Base-by-base conservation (phyloP, 53 echinoderm and acorn worm species). In the Henricia sp. region DNA sequence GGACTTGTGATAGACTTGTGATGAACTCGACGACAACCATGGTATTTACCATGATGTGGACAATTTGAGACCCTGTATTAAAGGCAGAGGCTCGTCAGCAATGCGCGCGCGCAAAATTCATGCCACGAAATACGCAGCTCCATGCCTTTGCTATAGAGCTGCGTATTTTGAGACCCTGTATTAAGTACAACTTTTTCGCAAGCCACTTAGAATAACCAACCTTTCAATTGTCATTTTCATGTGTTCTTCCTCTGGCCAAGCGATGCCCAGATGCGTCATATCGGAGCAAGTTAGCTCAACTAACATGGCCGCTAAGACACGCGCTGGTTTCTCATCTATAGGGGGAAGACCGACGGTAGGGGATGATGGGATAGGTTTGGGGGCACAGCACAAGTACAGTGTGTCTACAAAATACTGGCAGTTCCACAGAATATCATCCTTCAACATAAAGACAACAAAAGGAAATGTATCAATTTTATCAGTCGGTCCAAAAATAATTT, bases 161-260 rank as follows among this genome's bases (percentile, higher is more conserved):
- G n/a, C n/a, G n/a, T n/a, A n/a, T n/a, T n/a, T n/a, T n/a, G n/a
- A n/a, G n/a, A n/a, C n/a, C n/a, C n/a, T n/a, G n/a, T n/a, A n/a
- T n/a, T n/a, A n/a, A n/a, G n/a, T n/a, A n/a, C n/a, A n/a, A n/a
- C n/a, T n/a, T n/a, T n/a, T n/a, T n/a, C n/a, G n/a, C n/a, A n/a
- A n/a, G n/a, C n/a, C n/a, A n/a, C n/a, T n/a, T n/a, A n/a, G n/a
- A n/a, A n/a, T n/a, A n/a, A n/a, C n/a, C n/a, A n/a, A 99, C 99
- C 92, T 88, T 69, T 95, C 94, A 38, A 99, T 91, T 32, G 94
- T 92, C 54, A 86, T 30, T 58, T 90, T 92, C 30, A 91, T 92
- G 63, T 90, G 90, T 62, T 99, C 99, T 20, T 99, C 99, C 2
- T 99, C 94, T 2, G 99, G 99, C 99, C 99, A 99, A 16, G 64